Conservation (phyloP, 1,140 invertebrate species). For the Orchesella cincta region DNA sequence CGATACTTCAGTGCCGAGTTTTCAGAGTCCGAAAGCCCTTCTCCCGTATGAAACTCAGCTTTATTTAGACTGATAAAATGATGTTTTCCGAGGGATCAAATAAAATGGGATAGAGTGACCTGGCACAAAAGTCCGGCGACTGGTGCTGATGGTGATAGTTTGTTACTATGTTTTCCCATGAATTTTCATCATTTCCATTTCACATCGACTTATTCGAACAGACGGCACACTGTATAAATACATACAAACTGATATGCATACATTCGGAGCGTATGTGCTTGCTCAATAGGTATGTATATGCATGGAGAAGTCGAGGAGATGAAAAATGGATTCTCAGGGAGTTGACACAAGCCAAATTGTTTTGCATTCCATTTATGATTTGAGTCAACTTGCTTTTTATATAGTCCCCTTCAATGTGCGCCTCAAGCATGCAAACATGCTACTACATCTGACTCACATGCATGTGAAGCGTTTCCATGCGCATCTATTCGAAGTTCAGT, state of each 20-base stretch:
- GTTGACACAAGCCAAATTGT: conserved; percentile 29
- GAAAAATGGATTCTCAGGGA: conserved; percentile 27
- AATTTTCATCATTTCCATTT: not conserved
- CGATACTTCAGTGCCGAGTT: not conserved
- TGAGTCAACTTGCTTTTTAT: conserved; percentile 13
- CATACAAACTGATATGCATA: too few relatives aligned
- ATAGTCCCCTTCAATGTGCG: conserved; percentile 13
- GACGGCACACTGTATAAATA: not conserved
- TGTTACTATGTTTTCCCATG: conserved; percentile 15
- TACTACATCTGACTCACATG: too few relatives aligned
- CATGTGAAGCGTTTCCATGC: not conserved
- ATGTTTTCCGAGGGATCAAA: conserved; percentile 14
- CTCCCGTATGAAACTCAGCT: conserved; percentile 19
- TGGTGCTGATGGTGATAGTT: conserved; percentile 9
- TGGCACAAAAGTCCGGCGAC: conserved; percentile 17
- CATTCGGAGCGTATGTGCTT: too few relatives aligned
- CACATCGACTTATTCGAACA: not conserved
- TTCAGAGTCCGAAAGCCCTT: not conserved
- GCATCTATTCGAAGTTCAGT: not conserved
- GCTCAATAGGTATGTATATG: too few relatives aligned
- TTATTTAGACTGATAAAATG: conserved; percentile 27
- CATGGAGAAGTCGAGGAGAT: conserved; percentile 6
- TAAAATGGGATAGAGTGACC: conserved; percentile 16
- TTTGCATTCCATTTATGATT: conserved; percentile 27
- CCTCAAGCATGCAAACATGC: conserved; percentile 22